These are phyloP conservation scores for Brachymystax lenok DNA, from an alignment of 2,797 vertebrate genomes.

Conservation along the genomic window DNA sequence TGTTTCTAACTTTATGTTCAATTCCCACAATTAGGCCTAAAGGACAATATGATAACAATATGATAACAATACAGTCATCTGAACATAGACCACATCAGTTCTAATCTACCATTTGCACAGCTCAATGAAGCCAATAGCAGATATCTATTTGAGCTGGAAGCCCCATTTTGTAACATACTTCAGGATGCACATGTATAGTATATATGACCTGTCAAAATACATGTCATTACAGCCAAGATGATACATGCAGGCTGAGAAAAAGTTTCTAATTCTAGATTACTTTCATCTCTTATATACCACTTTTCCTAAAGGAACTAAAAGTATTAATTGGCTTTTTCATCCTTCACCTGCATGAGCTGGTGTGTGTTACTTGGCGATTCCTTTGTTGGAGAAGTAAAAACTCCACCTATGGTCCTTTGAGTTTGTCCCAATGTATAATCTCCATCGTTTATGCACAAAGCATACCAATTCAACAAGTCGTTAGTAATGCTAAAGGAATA, in stretches of 20 bases:
- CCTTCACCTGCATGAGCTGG: slow-evolving; percentile 25
- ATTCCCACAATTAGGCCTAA: not conserved
- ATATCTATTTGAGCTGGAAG: not conserved
- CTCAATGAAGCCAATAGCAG: not conserved
- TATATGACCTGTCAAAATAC: slow-evolving; percentile 36
- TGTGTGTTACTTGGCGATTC: slow-evolving; percentile 17
- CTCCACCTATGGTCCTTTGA: not conserved
- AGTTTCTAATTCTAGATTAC: slow-evolving; percentile 31
- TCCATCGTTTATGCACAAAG: not conserved
- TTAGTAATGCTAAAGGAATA: not conserved
- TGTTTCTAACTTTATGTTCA: not conserved
- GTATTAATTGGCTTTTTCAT: slow-evolving; percentile 39
- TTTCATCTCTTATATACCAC: slow-evolving; percentile 38
- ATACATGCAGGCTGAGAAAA: slow-evolving; percentile 25
- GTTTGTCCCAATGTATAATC: not conserved
- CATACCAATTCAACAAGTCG: not conserved
- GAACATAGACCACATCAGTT: not conserved
- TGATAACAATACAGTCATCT: not conserved
- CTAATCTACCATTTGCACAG: not conserved
- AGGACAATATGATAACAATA: not conserved
- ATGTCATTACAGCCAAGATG: slow-evolving; percentile 24
- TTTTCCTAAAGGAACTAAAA: slow-evolving; percentile 37
- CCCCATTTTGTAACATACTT: not conserved
- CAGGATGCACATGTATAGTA: slow-evolving; percentile 9
- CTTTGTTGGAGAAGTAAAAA: not conserved